A percentile compares a stretch with the other conserved stretches of the same genome.
Evolutionary conservation across 2,797 vertebrate genomes (phyloP).

Genomic region (Dermochelys coriacea): DNA sequence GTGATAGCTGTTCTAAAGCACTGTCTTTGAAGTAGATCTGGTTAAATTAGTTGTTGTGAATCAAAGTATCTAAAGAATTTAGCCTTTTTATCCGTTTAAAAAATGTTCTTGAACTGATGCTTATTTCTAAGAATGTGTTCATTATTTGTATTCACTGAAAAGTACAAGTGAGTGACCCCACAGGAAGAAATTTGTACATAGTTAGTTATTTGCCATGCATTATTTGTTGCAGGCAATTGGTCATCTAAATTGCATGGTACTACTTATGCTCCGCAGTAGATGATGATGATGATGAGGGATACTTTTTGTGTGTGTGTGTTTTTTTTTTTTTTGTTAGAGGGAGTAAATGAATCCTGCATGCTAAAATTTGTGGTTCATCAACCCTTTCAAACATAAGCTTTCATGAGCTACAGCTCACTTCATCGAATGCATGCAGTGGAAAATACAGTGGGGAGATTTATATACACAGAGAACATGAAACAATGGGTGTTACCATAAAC

Average conservation of each 20-base stretch:
- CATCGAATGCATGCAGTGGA: too few species aligned
- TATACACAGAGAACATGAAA: too few species aligned
- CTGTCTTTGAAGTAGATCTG: neutral
- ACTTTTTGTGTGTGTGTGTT: too few species aligned
- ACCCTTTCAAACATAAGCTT: neutral
- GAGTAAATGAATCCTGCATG: neutral
- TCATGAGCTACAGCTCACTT: too few species aligned
- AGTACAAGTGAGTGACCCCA: neutral
- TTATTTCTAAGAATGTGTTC: neutral
- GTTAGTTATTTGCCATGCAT: neutral
- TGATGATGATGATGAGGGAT: too few species aligned
- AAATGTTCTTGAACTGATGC: neutral
- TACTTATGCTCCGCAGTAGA: neutral
- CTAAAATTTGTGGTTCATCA: neutral
- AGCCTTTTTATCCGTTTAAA: neutral
- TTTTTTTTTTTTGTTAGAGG: too few species aligned
- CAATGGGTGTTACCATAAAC: too few species aligned
- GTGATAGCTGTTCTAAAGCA: constrained; percentile 15
- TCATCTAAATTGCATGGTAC: neutral
- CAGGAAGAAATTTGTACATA: neutral
- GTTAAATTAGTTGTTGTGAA: constrained; percentile 7
- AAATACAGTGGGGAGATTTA: too few species aligned
- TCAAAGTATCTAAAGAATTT: neutral
- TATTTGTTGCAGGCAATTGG: neutral
- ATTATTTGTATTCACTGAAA: neutral